A percentile compares a stretch with the other conserved stretches of the same genome.
These are phyloP conservation scores for Melanotaenia pygmaea DNA, from an alignment of 2,797 vertebrate species.

Conservation along the genomic window DNA sequence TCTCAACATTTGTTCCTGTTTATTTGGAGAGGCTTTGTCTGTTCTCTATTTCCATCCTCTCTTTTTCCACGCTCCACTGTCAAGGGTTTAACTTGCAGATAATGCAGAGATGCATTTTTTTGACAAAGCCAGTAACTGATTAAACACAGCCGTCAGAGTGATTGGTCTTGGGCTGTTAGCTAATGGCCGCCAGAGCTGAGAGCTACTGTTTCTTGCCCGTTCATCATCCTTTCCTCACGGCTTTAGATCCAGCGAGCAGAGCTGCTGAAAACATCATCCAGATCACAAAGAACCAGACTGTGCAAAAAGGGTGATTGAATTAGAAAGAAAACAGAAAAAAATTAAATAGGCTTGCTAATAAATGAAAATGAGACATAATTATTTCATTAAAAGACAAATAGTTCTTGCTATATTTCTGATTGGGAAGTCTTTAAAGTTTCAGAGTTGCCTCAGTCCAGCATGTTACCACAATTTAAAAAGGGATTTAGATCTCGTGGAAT, in stretches of 20 bases:
- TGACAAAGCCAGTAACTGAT: conserved; percentile 24
- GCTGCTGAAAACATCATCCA: conserved; percentile 21
- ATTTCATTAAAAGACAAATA: conserved; percentile 34
- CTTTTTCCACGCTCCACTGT: conserved; percentile 22
- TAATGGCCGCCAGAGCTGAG: conserved; percentile 41
- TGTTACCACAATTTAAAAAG: conserved; percentile 46
- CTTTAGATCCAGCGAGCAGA: conserved; percentile 24
- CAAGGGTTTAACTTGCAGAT: conserved; percentile 27
- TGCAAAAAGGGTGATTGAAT: conserved; percentile 5
- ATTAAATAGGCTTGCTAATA: conserved; percentile 9
- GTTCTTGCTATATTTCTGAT: conserved; percentile 32
- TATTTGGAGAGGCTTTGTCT: conserved; percentile 26
- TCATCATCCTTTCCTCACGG: conserved; percentile 42
- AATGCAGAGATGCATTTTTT: conserved; percentile 33
- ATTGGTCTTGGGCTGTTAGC: conserved; percentile 36
- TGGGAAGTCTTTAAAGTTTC: conserved; percentile 40
- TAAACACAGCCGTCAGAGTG: conserved; percentile 49
- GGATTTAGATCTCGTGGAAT: conserved; percentile 32
- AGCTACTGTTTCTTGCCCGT: conserved; percentile 52
- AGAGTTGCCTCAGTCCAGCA: conserved; percentile 11
- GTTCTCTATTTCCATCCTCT: conserved; percentile 36
- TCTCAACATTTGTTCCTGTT: conserved; percentile 31
- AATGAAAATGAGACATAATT: conserved; percentile 5
- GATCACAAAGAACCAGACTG: conserved; percentile 23
- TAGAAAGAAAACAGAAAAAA: conserved; percentile 5